Evolutionary conservation across 2,113 vertebrate species (phyloP).

Genomic region (Ascaphus truei): DNA sequence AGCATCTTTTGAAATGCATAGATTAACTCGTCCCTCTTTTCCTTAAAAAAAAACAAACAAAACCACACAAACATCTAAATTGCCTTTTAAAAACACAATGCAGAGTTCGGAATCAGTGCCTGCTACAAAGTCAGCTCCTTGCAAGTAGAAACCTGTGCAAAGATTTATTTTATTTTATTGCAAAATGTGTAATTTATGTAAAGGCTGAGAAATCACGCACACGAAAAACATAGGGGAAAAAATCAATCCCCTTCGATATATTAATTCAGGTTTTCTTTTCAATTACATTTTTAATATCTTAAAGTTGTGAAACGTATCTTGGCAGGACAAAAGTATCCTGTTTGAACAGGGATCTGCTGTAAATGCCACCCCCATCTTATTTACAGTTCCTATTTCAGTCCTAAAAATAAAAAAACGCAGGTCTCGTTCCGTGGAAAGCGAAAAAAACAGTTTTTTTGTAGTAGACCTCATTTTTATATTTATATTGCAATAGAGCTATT

Average conservation of each 20-base stretch:
- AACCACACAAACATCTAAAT: slow-evolving; percentile 27
- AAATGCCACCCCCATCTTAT: slow-evolving; percentile 34
- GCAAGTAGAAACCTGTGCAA: neutral
- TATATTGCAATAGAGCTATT: no score
- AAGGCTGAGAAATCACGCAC: slow-evolving; percentile 28
- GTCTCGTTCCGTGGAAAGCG: no score
- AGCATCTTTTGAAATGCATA: slow-evolving; percentile 41
- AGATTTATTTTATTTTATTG: slow-evolving; percentile 32
- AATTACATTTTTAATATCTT: slow-evolving; percentile 37
- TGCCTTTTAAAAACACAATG: slow-evolving; percentile 27
- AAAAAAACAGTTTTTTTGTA: no score
- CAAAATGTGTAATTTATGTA: slow-evolving; percentile 17
- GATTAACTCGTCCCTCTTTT: neutral
- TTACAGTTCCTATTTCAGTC: slow-evolving; percentile 42
- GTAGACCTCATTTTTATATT: no score
- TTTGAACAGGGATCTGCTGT: slow-evolving; percentile 48
- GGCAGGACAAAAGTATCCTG: slow-evolving; percentile 42
- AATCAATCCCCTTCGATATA: slow-evolving; percentile 13
- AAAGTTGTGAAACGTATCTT: slow-evolving; percentile 27
- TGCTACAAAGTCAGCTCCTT: neutral
- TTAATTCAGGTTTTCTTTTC: slow-evolving; percentile 42
- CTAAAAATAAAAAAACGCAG: no score
- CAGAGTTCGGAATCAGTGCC: neutral
- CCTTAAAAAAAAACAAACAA: neutral
- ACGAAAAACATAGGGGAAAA: slow-evolving; percentile 19